Conservation (phyloP, 2,888 invertebrate species). For the Cheiracanthium punctorium region DNA sequence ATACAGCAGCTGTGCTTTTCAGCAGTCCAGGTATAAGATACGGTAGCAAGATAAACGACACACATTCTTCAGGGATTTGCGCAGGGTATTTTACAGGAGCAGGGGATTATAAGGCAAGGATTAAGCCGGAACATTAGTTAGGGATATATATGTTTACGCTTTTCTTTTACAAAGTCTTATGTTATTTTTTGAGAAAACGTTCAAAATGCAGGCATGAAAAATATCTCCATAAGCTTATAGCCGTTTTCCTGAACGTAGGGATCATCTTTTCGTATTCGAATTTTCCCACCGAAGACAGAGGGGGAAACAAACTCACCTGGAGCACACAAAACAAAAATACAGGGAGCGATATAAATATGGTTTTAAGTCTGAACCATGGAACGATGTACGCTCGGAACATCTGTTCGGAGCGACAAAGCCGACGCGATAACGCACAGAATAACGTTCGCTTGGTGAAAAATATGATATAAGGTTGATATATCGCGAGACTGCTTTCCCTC, state of each 20-base stretch:
- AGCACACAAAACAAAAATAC: no score
- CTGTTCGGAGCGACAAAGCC: no score
- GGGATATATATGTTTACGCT: conserved; percentile 20
- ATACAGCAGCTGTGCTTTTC: neutral
- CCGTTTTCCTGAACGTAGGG: neutral
- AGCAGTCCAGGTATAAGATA: neutral
- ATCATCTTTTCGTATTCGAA: neutral
- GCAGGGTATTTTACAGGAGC: neutral
- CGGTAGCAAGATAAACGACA: conserved; percentile 15
- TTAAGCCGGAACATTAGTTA: neutral
- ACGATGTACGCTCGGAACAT: no score
- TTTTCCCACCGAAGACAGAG: neutral
- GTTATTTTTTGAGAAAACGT: neutral
- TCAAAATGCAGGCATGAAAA: neutral
- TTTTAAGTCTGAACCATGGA: no score
- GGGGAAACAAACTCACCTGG: no score
- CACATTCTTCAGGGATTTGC: conserved; percentile 20
- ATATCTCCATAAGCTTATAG: neutral
- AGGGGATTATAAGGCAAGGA: conserved; percentile 18
- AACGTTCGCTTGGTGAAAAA: no score
- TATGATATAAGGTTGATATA: no score
- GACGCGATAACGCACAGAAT: no score
- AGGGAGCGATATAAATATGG: no score
- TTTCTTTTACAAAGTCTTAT: neutral
- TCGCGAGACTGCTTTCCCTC: no score